Evolutionary conservation across 1,140 invertebrate genomes (phyloP).

Genomic region (Cotesia chilonis): DNA sequence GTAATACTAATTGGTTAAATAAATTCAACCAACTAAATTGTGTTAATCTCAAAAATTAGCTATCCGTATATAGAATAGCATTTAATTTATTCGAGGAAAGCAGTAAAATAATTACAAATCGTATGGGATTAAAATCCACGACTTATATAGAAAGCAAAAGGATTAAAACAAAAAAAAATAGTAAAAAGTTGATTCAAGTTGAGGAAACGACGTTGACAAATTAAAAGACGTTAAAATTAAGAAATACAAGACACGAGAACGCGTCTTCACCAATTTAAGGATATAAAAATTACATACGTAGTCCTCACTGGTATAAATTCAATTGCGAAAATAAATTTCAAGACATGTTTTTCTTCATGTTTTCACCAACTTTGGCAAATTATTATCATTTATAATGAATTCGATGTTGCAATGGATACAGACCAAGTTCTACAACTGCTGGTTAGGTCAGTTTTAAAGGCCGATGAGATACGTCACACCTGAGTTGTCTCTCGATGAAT

Average conservation of each 20-base stretch:
- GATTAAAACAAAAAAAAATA: not conserved
- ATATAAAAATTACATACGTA: conserved; percentile 7
- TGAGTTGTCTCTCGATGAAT: conserved; percentile 15
- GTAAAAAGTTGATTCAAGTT: conserved; percentile 11
- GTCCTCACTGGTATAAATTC: conserved; percentile 16
- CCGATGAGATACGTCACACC: conserved; percentile 25
- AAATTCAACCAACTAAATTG: too few relatives aligned
- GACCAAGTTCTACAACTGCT: conserved; percentile 18
- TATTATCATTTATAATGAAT: conserved; percentile 43
- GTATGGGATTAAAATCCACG: not conserved
- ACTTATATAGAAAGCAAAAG: not conserved
- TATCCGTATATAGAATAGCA: too few relatives aligned
- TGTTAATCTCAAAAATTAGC: too few relatives aligned
- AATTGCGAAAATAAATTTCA: conserved; percentile 31
- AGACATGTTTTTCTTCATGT: conserved; percentile 33
- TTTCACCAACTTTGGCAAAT: conserved; percentile 41
- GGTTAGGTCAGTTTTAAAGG: conserved; percentile 11
- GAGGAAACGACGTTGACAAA: conserved; percentile 7
- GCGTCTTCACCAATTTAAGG: conserved; percentile 32
- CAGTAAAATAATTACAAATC: too few relatives aligned
- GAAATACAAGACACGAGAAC: conserved; percentile 19
- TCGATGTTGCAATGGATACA: conserved; percentile 35
- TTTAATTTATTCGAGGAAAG: too few relatives aligned
- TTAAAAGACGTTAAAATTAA: not conserved
- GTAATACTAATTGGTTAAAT: too few relatives aligned